Conservation (phyloP, 2,797 vertebrate genomes). For the Peromyscus melanophrys region DNA sequence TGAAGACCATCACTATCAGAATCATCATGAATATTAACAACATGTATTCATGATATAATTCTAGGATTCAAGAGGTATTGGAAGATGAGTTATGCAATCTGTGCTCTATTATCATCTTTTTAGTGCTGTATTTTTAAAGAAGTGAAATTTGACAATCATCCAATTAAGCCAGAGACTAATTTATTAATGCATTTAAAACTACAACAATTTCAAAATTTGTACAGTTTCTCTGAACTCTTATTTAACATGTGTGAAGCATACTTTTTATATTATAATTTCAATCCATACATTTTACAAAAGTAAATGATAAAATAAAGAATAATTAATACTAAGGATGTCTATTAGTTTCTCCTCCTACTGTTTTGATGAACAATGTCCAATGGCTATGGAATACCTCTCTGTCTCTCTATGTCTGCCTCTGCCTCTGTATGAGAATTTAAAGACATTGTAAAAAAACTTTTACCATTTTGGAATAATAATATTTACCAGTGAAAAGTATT, state of each 20-base stretch:
- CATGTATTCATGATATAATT: not conserved
- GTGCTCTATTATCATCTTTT: no score
- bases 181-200: not conserved
- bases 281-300: not conserved
- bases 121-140: not conserved
- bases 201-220: not conserved
- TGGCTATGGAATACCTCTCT: not conserved
- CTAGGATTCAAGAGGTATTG: no score
- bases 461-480: not conserved
- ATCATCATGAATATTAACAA: not conserved
- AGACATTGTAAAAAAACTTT: not conserved
- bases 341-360: not conserved
- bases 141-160: not conserved
- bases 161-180: not conserved
- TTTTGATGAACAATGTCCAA: not conserved
- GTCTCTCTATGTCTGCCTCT: not conserved
- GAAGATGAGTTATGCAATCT: not conserved
- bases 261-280: not conserved
- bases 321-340: not conserved
- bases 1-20: not conserved
- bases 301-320: not conserved
- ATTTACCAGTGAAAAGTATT: not conserved
- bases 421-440: not conserved
- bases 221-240: not conserved
- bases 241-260: not conserved